Evolutionary conservation across 2,888 invertebrate species (phyloP), one percentile per base, ranked within the genome.

Genomic region (Galeruca laticollis): DNA sequence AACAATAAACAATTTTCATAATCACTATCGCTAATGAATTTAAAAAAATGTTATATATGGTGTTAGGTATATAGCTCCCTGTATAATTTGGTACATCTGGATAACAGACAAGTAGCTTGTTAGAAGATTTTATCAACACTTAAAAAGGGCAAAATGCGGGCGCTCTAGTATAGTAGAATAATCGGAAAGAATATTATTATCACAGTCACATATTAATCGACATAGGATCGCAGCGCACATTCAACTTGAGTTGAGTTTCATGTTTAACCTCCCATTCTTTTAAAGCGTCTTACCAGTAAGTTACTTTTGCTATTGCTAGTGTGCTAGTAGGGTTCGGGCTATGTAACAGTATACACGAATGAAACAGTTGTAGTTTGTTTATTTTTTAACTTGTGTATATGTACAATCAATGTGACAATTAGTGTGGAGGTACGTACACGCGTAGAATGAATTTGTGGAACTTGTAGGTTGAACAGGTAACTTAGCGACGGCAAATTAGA

Each of bases 401-500:
- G 26, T 57, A 57, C 56, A 21, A 57, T 57, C 56, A 33, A 35
- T 35, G 35, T 57, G 56, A 33, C 56, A 57, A 33, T 57, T 57
- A 35, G 31, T 57, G 56, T 57, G 31, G 35, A 57, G 56, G 56
- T 57, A 57, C 56, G 56, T 57, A 57, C 56, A 33, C 35, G 56
- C 15, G 18, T 57, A 33, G 33, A 35, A 57, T 35, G 15, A 33
- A 35, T 57, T 18, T 57, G 54, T 52, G 56, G 6, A 31, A 11
- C 15, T 57, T 35, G 56, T 57, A 35, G 18, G 35, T 57, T 57
- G 33, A 11, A 57, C 56, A 57, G 56, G 56, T 57, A 57, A 31
- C 10, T 33, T 13, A 57, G 11, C 70, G 73, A 73, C 69, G 70
- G 75, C 73, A 73, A 75, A 73, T 75, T 54, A 69, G 68, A 75